These are phyloP conservation scores for Gymnoscopelus braueri DNA, from an alignment of 2,797 vertebrate species.

Conservation along the genomic window DNA sequence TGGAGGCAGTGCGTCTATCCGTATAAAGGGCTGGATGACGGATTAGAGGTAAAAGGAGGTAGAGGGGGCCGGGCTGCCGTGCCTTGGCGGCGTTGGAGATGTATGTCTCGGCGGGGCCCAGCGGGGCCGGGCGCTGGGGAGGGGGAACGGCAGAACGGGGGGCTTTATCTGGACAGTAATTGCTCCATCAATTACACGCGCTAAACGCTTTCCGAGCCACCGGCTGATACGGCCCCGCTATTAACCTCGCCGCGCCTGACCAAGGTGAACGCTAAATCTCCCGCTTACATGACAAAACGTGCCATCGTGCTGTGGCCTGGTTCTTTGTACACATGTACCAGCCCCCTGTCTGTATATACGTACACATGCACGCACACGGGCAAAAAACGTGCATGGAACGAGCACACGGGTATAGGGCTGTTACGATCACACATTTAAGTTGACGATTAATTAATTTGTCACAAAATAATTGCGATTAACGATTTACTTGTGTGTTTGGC, in stretches of 20 bases:
- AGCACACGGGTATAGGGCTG: neutral
- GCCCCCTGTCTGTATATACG: too few relatives aligned
- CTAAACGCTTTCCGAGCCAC: conserved; percentile 75
- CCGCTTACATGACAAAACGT: conserved; percentile 59
- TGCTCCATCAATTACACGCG: conserved; percentile 77
- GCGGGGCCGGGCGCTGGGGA: conserved; percentile 34
- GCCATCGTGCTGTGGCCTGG: conserved; percentile 14
- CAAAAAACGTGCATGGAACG: too few relatives aligned
- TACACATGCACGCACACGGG: neutral
- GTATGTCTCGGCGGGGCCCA: conserved; percentile 43
- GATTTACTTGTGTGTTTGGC: too few relatives aligned
- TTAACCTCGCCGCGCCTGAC: conserved; percentile 75
- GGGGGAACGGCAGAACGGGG: conserved; percentile 38
- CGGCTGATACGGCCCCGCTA: conserved; percentile 66
- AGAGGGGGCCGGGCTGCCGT: neutral
- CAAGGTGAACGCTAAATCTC: conserved; percentile 70
- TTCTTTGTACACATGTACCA: conserved; percentile 5
- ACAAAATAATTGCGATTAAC: too few relatives aligned
- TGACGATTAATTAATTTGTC: too few relatives aligned
- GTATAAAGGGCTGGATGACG: conserved; percentile 15
- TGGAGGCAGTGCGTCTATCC: conserved; percentile 26
- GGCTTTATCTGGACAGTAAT: conserved; percentile 71
- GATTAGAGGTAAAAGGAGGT: conserved; percentile 21
- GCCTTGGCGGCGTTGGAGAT: conserved; percentile 32
- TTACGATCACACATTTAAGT: too few relatives aligned